Percentiles rank a stretch among this genome's conserved stretches.
phyloP scores from a whole-genome alignment of 2,797 vertebrate species.

The Enteromius mattozi region DNA sequence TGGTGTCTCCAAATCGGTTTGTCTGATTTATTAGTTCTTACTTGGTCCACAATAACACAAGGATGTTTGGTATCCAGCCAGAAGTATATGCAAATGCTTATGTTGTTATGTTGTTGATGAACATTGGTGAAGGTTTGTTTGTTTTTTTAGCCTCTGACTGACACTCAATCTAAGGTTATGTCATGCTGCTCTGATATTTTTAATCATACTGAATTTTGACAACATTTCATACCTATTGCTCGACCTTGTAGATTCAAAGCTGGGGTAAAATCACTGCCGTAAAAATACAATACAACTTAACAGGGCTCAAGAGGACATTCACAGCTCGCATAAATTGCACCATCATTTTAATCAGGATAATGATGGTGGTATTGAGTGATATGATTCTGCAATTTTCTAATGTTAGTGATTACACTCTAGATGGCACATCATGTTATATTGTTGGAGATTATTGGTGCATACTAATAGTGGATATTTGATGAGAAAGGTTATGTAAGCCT shows the following conservation, averaged over 20 bases:
- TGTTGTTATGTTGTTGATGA: not conserved
- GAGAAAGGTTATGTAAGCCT: conserved; percentile 45
- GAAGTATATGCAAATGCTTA: not conserved
- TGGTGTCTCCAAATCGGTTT: conserved; percentile 24
- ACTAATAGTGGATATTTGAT: conserved; percentile 48
- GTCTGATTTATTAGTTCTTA: conserved; percentile 31
- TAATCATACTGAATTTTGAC: conserved; percentile 14
- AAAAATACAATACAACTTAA: conserved; percentile 33
- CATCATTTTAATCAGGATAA: conserved; percentile 58
- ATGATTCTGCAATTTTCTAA: conserved; percentile 47
- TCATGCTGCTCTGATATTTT: not conserved
- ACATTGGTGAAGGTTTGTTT: not conserved
- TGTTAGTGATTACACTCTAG: conserved; percentile 30
- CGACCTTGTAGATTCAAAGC: conserved; percentile 18
- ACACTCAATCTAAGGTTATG: not conserved
- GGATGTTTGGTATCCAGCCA: not conserved
- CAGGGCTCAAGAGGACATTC: conserved; percentile 31
- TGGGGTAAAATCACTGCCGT: not conserved
- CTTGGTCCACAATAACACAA: conserved; percentile 10
- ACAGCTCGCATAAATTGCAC: conserved; percentile 23
- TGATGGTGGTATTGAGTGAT: conserved; percentile 57
- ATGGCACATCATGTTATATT: conserved; percentile 18
- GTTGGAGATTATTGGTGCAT: conserved; percentile 42
- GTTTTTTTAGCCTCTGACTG: not conserved
- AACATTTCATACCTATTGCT: not conserved